These are phyloP conservation scores for Okamejei kenojei DNA, from an alignment of 2,797 vertebrate species.

Conservation along the genomic window DNA sequence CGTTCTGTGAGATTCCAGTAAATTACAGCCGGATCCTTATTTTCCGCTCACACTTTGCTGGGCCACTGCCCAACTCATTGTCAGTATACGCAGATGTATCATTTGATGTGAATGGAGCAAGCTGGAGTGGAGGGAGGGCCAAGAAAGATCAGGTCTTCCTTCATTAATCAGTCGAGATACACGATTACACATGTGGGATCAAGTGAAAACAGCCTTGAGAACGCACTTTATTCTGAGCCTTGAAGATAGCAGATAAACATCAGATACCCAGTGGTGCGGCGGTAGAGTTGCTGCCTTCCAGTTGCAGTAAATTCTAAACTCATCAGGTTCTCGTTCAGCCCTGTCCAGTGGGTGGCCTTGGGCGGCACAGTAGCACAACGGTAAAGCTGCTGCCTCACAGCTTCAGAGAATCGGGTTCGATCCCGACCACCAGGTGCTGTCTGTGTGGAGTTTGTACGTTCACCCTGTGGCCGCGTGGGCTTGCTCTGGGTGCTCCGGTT, in stretches of 20 bases:
- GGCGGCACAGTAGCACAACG: no score
- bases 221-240: conserved; percentile 34
- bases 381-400: no score
- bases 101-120: conserved; percentile 53
- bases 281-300: background rate
- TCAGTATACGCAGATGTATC: conserved; percentile 53
- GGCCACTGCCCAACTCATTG: conserved; percentile 46
- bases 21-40: conserved; percentile 15
- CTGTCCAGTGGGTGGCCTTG: no score
- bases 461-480: no score
- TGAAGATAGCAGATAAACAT: conserved; percentile 41
- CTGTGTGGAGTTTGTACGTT: no score
- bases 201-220: conserved; percentile 41
- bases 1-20: conserved; percentile 6
- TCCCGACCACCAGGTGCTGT: no score
- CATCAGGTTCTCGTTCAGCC: no score
- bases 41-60: conserved; percentile 48
- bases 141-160: conserved; percentile 54
- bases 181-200: conserved; percentile 13
- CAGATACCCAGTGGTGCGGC: background rate
- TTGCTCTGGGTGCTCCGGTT: no score
- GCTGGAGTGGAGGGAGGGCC: conserved; percentile 51
- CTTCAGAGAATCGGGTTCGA: no score
- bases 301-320: no score
- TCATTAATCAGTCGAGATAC: conserved; percentile 43